phyloP scores from a whole-genome alignment of 2,888 invertebrate species.

The Seira ritae region DNA sequence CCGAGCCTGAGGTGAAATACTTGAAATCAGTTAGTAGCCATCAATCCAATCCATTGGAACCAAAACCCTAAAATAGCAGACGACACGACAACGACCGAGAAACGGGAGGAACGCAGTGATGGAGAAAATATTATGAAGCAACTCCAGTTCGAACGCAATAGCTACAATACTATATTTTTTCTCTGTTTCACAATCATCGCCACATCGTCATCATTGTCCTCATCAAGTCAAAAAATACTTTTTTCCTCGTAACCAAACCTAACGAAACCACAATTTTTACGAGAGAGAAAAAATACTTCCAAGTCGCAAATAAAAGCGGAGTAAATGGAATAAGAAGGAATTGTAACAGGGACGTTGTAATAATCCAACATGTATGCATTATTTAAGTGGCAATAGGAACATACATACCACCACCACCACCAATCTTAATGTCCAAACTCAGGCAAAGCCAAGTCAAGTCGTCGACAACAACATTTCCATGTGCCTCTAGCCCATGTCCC shows the following conservation, averaged over 20 bases:
- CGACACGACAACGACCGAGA: too few species aligned
- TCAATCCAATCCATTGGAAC: too few species aligned
- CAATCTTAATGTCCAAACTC: background rate
- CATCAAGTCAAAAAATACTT: slow-evolving; percentile 2
- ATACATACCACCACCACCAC: background rate
- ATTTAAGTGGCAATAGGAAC: background rate
- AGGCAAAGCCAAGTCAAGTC: background rate
- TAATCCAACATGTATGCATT: slow-evolving; percentile 2
- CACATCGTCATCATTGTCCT: background rate
- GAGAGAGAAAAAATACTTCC: background rate
- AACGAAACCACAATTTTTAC: background rate
- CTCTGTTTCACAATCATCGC: background rate
- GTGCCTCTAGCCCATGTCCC: background rate
- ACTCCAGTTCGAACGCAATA: background rate
- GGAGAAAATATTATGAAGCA: slow-evolving; percentile 3
- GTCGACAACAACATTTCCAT: background rate
- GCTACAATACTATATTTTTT: background rate
- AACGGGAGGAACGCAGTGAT: background rate
- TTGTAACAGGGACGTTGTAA: background rate
- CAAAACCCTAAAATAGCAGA: too few species aligned
- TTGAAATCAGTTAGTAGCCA: slow-evolving; percentile 30
- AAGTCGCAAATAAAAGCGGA: background rate
- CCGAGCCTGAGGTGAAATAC: slow-evolving; percentile 10
- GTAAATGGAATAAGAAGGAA: background rate
- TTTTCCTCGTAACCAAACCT: background rate